Conservation (phyloP, 2,797 vertebrate genomes). For the Gobio occitaniae region DNA sequence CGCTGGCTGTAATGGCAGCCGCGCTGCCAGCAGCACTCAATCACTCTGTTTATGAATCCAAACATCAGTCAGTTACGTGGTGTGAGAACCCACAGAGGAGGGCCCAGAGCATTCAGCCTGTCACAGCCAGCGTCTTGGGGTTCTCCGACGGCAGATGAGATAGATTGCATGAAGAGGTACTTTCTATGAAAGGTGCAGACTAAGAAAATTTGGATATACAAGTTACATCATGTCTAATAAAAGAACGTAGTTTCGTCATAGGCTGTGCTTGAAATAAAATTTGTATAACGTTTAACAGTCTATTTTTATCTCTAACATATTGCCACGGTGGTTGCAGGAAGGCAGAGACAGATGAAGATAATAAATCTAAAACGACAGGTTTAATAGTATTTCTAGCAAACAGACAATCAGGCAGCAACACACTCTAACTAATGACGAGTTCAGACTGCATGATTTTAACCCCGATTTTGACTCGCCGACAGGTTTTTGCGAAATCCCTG, state of each 20-base stretch:
- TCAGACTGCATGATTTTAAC: no score
- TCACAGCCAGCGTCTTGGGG: slow-evolving; percentile 53
- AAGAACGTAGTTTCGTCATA: background rate
- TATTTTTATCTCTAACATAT: background rate
- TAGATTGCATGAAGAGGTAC: slow-evolving; percentile 40
- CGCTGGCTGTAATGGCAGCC: slow-evolving; percentile 74
- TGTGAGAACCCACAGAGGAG: slow-evolving; percentile 68
- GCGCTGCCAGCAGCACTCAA: slow-evolving; percentile 78
- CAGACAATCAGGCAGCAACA: no score
- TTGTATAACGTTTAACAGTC: background rate
- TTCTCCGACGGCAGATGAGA: slow-evolving; percentile 26
- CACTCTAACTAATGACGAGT: no score
- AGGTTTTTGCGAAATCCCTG: no score
- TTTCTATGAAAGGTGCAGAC: slow-evolving; percentile 15
- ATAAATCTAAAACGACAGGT: no score
- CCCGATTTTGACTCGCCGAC: no score
- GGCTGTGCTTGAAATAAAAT: background rate
- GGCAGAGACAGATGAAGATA: no score
- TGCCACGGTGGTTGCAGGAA: no score
- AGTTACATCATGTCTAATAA: background rate
- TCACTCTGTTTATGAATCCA: slow-evolving; percentile 73
- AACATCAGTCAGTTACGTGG: slow-evolving; percentile 73
- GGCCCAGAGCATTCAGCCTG: slow-evolving; percentile 70
- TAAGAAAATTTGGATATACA: background rate
- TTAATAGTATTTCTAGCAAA: no score